These are phyloP conservation scores for Drosophila cognata DNA, from an alignment of 2,888 invertebrate species.

Conservation along the genomic window DNA sequence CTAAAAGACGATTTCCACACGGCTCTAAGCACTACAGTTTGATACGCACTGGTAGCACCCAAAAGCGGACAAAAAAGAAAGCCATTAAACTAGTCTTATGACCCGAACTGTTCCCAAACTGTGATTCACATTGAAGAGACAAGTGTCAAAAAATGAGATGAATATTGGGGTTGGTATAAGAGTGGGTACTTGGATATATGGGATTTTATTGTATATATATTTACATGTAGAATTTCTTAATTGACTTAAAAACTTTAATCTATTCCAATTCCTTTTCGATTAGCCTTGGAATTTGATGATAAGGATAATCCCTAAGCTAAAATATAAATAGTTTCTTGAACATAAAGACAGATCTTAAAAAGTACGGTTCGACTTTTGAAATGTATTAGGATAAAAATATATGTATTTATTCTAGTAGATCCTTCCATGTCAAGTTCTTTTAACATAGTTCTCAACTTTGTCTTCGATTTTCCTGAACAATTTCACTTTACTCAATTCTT, in stretches of 20 bases:
- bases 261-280: background rate
- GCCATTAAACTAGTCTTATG: constrained; percentile 23
- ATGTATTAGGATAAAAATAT: background rate
- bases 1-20: constrained; percentile 28
- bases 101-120: background rate
- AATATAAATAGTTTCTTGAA: background rate
- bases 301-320: background rate
- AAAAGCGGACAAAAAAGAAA: constrained; percentile 3
- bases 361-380: background rate
- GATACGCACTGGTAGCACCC: background rate
- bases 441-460: background rate
- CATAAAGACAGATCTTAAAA: background rate
- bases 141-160: constrained; percentile 10
- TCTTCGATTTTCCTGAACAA: background rate
- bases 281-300: background rate
- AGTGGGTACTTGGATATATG: background rate
- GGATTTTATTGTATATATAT: background rate
- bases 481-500: constrained; percentile 28
- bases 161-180: accelerated
- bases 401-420: background rate
- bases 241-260: background rate
- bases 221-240: background rate
- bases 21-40: constrained; percentile 1
- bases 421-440: background rate
- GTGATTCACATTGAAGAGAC: background rate